These are phyloP conservation scores for Eleginops maclovinus DNA, from an alignment of 2,113 vertebrate species.

Conservation along the genomic window DNA sequence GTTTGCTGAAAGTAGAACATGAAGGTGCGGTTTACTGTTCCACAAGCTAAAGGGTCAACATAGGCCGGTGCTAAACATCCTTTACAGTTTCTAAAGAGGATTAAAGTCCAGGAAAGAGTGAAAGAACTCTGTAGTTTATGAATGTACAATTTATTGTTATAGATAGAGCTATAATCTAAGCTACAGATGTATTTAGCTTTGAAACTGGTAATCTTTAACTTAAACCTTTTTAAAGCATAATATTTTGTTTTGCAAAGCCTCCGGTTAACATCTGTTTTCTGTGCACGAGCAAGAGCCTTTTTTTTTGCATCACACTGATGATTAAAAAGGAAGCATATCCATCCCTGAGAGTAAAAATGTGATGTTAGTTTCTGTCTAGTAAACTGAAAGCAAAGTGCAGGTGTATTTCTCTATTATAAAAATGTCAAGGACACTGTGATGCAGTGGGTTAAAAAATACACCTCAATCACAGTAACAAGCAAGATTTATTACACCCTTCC, in stretches of 20 bases:
- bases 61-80: neutral
- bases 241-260: neutral
- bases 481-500: conserved; percentile 40
- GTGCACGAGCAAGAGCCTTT: conserved; percentile 7
- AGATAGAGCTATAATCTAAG: neutral
- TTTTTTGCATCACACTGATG: conserved; percentile 1
- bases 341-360: conserved; percentile 1
- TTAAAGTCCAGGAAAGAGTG: neutral
- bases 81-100: neutral
- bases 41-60: neutral
- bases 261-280: conserved; percentile 11
- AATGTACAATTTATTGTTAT: neutral
- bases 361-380: conserved; percentile 12
- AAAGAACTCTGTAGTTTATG: neutral
- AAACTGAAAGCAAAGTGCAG: conserved; percentile 23
- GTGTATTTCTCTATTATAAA: conserved; percentile 30
- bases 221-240: neutral
- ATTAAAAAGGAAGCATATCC: conserved; percentile 22
- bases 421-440: conserved; percentile 40
- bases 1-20: neutral
- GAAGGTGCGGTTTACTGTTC: neutral
- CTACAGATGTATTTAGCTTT: neutral
- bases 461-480: conserved; percentile 37
- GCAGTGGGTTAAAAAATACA: conserved; percentile 16
- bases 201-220: neutral